Conservation (phyloP, 2,888 invertebrate species). For the Osmoderma eremita region DNA sequence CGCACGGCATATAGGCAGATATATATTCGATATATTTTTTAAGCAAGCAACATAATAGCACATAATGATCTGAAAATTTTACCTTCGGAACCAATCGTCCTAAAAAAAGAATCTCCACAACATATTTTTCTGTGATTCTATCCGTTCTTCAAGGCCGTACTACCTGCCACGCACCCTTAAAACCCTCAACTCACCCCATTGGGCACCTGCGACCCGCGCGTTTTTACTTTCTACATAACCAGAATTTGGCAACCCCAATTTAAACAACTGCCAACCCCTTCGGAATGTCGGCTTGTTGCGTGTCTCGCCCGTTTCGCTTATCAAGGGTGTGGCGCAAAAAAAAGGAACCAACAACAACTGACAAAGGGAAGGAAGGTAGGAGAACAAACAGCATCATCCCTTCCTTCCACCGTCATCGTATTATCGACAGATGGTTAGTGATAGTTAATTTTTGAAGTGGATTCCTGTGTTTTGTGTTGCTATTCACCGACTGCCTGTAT, state of each 20-base stretch:
- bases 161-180: conserved; percentile 48
- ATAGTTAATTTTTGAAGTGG: conserved; percentile 33
- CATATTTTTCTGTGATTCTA: conserved; percentile 29
- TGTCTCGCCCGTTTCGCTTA: conserved; percentile 45
- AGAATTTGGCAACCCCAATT: conserved; percentile 48
- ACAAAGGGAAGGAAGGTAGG: neutral
- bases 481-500: neutral
- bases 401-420: conserved; percentile 17
- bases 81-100: neutral
- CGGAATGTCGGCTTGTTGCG: conserved; percentile 24
- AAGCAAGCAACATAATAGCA: neutral
- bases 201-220: conserved; percentile 52
- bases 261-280: conserved; percentile 27
- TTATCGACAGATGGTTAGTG: conserved; percentile 49
- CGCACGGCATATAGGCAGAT: too few species aligned
- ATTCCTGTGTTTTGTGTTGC: conserved; percentile 9
- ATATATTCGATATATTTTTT: too few species aligned
- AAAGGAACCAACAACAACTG: conserved; percentile 29
- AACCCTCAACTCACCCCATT: conserved; percentile 50
- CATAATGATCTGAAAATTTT: neutral
- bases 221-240: conserved; percentile 50
- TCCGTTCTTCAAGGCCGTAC: conserved; percentile 51
- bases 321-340: conserved; percentile 44
- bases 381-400: conserved; percentile 27
- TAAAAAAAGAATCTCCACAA: conserved; percentile 6